These are phyloP conservation scores for Macroglossus sobrinus DNA, from an alignment of 2,113 vertebrate species.

Conservation along the genomic window DNA sequence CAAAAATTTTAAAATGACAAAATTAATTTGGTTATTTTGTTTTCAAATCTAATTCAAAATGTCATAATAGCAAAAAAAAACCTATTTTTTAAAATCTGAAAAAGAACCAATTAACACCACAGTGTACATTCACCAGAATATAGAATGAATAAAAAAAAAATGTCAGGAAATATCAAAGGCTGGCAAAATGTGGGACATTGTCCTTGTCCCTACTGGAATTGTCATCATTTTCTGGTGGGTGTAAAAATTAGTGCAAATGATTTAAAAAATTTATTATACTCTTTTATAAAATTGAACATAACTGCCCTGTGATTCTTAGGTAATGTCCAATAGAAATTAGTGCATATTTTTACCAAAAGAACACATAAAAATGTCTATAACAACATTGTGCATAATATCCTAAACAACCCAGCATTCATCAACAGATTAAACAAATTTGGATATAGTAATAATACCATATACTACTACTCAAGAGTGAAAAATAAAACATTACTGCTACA, in stretches of 20 bases:
- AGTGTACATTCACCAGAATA: background rate
- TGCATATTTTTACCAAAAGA: background rate
- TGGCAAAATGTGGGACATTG: background rate
- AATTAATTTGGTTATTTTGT: slow-evolving; percentile 40
- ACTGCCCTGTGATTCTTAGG: background rate
- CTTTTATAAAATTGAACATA: slow-evolving; percentile 7
- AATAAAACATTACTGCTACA: background rate
- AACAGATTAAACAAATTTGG: background rate
- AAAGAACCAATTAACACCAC: background rate
- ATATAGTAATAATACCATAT: background rate
- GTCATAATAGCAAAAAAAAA: slow-evolving; percentile 5
- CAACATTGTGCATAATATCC: background rate
- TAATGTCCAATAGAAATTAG: background rate
- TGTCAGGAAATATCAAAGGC: background rate
- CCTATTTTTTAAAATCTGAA: background rate
- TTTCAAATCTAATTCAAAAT: slow-evolving; percentile 16
- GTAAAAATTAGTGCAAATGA: background rate
- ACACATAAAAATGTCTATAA: background rate
- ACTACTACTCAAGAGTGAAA: background rate
- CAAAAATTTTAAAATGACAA: slow-evolving; percentile 36
- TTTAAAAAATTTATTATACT: background rate
- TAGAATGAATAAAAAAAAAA: background rate
- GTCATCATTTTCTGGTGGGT: background rate
- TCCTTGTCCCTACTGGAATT: background rate
- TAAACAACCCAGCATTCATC: background rate